Conservation (phyloP, 2,888 invertebrate species). For the Acrobasis suavella region DNA sequence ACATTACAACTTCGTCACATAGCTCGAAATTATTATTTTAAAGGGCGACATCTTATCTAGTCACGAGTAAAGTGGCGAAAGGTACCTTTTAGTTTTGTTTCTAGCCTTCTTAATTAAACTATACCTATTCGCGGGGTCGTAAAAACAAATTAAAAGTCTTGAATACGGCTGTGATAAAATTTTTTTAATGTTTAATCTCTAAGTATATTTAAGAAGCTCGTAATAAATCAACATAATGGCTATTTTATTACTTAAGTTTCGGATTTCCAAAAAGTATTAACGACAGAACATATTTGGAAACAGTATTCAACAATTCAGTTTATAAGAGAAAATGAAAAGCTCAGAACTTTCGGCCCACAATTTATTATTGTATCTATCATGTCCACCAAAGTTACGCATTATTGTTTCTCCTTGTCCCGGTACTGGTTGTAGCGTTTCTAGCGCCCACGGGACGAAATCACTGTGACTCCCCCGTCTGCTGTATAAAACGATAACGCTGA, state of each 20-base stretch:
- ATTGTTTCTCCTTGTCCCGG: slow-evolving; percentile 26
- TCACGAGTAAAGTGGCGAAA: too few species aligned
- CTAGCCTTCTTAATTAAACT: too few species aligned
- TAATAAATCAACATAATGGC: not conserved
- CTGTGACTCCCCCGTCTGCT: too few species aligned
- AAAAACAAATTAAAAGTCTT: too few species aligned
- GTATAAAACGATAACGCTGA: too few species aligned
- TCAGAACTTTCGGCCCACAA: slow-evolving; percentile 44
- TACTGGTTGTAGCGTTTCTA: too few species aligned
- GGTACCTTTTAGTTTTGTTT: too few species aligned
- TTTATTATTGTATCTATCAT: slow-evolving; percentile 48
- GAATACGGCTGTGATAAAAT: not conserved
- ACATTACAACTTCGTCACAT: too few species aligned
- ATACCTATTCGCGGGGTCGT: too few species aligned
- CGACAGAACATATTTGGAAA: slow-evolving; percentile 42
- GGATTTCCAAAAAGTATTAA: slow-evolving; percentile 36
- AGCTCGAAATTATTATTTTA: too few species aligned
- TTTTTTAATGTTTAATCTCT: not conserved
- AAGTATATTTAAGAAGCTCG: slow-evolving; percentile 3
- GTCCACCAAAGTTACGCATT: slow-evolving; percentile 30
- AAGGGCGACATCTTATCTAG: too few species aligned
- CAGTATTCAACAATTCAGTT: slow-evolving; percentile 36
- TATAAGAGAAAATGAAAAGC: slow-evolving; percentile 42
- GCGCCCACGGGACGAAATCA: too few species aligned
- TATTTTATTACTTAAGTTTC: slow-evolving; percentile 30